Percentiles rank a stretch among this genome's conserved stretches.
phyloP scores from a whole-genome alignment of 1,140 invertebrate genomes.

The Tetragnatha versicolor region DNA sequence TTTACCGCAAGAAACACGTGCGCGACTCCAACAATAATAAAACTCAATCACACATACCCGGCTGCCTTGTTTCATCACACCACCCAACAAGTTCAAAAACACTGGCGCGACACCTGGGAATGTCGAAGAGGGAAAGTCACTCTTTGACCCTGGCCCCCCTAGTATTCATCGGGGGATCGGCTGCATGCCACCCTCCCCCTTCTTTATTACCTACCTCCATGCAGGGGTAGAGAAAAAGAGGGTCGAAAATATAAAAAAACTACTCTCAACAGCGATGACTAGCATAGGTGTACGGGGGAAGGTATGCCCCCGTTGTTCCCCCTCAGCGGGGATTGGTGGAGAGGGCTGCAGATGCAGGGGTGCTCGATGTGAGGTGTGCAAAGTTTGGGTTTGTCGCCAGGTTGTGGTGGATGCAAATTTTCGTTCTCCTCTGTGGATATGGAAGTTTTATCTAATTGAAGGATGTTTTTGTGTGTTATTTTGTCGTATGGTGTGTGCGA shows the following conservation, averaged over 20 bases:
- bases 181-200: neutral
- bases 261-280: neutral
- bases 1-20: too few relatives aligned
- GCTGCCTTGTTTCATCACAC: too few relatives aligned
- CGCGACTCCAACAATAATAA: too few relatives aligned
- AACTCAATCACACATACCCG: too few relatives aligned
- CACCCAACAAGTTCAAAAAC: too few relatives aligned
- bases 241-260: neutral
- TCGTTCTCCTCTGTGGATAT: neutral
- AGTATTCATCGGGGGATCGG: slow-evolving; percentile 14
- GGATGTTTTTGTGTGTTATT: too few relatives aligned
- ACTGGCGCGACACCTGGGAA: slow-evolving; percentile 2
- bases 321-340: slow-evolving; percentile 17
- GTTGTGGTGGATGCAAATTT: slow-evolving; percentile 1
- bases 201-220: slow-evolving; percentile 2
- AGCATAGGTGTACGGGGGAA: slow-evolving; percentile 14
- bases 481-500: too few relatives aligned
- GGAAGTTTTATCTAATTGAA: too few relatives aligned
- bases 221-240: neutral
- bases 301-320: neutral
- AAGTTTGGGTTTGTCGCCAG: slow-evolving; percentile 23
- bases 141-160: neutral
- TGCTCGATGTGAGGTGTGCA: neutral
- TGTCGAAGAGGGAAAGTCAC: neutral
- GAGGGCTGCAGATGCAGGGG: neutral